phyloP scores from a whole-genome alignment of 1,140 invertebrate genomes.

The Hetaerina americana region DNA sequence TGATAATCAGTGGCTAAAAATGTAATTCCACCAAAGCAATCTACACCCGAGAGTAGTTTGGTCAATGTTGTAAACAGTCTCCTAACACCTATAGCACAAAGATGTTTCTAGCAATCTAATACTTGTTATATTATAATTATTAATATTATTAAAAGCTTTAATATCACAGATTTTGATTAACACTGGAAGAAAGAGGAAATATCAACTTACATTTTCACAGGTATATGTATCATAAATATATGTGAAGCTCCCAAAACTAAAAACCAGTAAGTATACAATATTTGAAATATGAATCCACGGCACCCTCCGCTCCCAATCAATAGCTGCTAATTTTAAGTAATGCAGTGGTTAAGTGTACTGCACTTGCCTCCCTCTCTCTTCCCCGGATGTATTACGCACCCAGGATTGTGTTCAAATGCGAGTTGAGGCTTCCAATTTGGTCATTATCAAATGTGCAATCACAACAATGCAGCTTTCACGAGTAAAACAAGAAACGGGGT shows the following conservation, averaged over 20 bases:
- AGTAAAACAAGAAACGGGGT: too few species aligned
- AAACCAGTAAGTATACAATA: neutral
- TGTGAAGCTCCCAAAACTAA: neutral
- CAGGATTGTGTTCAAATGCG: too few species aligned
- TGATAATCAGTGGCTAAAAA: neutral
- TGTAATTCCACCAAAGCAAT: neutral
- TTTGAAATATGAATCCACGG: neutral
- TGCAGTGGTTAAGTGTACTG: too few species aligned
- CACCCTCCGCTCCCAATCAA: neutral
- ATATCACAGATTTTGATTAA: neutral
- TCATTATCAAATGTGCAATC: too few species aligned
- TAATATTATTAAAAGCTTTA: neutral
- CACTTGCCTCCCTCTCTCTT: too few species aligned
- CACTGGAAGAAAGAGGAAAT: neutral
- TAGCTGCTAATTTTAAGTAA: neutral
- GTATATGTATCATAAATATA: conserved; percentile 1
- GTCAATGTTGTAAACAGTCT: neutral
- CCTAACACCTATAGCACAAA: neutral
- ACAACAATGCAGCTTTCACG: too few species aligned
- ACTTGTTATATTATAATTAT: neutral
- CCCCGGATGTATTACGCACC: too few species aligned
- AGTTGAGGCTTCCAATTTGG: too few species aligned
- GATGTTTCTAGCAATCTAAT: neutral
- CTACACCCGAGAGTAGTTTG: neutral
- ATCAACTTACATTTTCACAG: neutral